A percentile compares a stretch with the other conserved stretches of the same genome.
Evolutionary conservation across 37 sponge, comb jelly and placozoan genomes (phyloP).

Genomic region (Dysidea cf. avara): DNA sequence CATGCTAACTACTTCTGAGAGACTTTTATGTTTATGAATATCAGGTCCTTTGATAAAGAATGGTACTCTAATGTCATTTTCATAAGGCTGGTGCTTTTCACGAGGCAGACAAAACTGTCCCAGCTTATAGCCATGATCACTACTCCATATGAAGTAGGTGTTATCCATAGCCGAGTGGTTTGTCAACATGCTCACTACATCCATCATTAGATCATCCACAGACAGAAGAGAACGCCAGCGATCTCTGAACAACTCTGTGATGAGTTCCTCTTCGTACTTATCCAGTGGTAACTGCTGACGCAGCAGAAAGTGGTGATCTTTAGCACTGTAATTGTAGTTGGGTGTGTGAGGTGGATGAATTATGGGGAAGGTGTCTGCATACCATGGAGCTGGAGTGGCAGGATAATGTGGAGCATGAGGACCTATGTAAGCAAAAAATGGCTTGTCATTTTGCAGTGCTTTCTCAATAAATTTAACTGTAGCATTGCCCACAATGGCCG

Average conservation of each 20-base stretch:
- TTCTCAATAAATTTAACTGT: constrained; percentile 39
- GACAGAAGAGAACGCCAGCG: constrained; percentile 78
- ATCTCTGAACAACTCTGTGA: constrained; percentile 61
- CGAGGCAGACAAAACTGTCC: constrained; percentile 76
- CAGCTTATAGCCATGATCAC: constrained; percentile 84
- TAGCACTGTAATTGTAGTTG: constrained; percentile 66
- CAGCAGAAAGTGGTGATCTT: constrained; percentile 73
- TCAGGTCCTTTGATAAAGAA: constrained; percentile 62
- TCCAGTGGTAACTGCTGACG: constrained; percentile 48
- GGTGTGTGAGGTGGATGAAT: constrained; percentile 68
- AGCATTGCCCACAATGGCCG: constrained; percentile 67
- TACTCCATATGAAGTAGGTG: constrained; percentile 72
- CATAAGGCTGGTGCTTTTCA: constrained; percentile 77
- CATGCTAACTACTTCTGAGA: constrained; percentile 59
- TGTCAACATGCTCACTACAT: constrained; percentile 26
- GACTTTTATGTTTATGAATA: constrained; percentile 5
- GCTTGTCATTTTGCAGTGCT: constrained; percentile 20
- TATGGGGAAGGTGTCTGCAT: constrained; percentile 30
- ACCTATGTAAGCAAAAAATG: constrained; percentile 79
- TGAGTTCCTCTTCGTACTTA: background rate
- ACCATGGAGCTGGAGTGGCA: constrained; percentile 89
- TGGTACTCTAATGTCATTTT: constrained; percentile 73
- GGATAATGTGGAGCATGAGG: constrained; percentile 84
- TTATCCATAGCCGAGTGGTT: constrained; percentile 27
- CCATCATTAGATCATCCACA: constrained; percentile 72